Base-by-base conservation (phyloP, 64 coral and sea anemone genomes). In the Platygyra sinensis region DNA sequence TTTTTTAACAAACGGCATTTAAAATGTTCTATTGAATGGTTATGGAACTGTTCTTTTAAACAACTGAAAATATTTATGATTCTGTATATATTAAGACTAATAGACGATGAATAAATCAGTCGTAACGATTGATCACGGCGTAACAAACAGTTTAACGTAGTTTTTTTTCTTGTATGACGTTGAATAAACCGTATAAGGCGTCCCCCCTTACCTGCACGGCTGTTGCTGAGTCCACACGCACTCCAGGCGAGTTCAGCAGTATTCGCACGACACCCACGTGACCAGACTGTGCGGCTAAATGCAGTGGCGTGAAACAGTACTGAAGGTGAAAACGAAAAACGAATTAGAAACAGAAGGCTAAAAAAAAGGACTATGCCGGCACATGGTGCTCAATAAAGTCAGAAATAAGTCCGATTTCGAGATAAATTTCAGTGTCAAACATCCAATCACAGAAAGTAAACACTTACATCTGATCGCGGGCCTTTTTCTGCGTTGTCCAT, bases 181-280 rank as follows among this genome's bases (percentile, higher is more conserved):
- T 10, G 5, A 11, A 20, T 51, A 22, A 77, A 77, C 19, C 0
- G 11, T 38, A n/a, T 51, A 8, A 51, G 17, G 36, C 20, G 36
- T 46, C 9, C 20, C 8, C 22, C 0, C 24, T 79, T 86, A 96
- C 95, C 88, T 94, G 57, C 38, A 94, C 90, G 19, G 95, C 95
- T 54, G 95, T 96, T 25, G 95, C 91, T n/a, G 95, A 94, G 19
- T 96, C 95, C 91, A 96, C 95, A 5, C 95, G 95, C 88, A 96
- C 95, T 7, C 95, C 95, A 57, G 91, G 95, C 10, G 95, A 96
- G 88, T 96, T 96, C 78, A 96, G 88, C 77, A 96, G 91, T 94
- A 96, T 94, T 64, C 95, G 89, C 29, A 96, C 91, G 84, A 96
- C 91, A 83, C 84, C 95, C 88, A 96, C 95, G 95, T 96, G 95